A percentile compares a stretch with the other conserved stretches of the same genome.
Conservation (phyloP, 2,797 vertebrate genomes). For the Buceros bicornis region DNA sequence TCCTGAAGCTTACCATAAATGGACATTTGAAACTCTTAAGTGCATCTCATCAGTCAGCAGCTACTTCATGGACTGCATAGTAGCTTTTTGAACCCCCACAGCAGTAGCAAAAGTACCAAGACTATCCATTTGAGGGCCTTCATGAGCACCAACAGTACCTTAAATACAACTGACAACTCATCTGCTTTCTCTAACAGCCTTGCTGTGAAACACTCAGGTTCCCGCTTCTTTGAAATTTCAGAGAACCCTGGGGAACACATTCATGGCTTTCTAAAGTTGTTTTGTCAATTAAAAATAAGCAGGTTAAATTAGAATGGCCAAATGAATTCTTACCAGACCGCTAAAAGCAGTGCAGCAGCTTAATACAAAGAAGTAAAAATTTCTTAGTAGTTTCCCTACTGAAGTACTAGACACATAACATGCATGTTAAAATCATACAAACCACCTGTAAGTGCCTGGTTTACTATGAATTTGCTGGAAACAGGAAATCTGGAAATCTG, state of each 20-base stretch:
- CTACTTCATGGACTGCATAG: not conserved
- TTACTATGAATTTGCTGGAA: not conserved
- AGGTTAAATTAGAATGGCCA: not conserved
- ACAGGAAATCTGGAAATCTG: not conserved
- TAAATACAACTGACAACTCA: not conserved
- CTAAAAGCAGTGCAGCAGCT: not conserved
- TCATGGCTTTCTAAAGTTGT: not conserved
- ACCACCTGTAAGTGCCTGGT: not conserved
- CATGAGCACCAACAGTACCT: rapidly evolving
- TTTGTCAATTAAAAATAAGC: not conserved
- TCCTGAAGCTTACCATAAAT: not conserved
- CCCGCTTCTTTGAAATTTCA: not conserved
- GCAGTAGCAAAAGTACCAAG: rapidly evolving
- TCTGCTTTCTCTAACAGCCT: not conserved
- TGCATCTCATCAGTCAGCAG: not conserved
- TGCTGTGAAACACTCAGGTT: not conserved
- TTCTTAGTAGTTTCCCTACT: not conserved
- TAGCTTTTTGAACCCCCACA: not conserved
- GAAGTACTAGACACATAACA: not conserved
- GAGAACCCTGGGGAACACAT: not conserved
- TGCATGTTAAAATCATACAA: not conserved
- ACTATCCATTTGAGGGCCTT: not conserved
- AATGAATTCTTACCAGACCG: not conserved
- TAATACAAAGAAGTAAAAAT: not conserved
- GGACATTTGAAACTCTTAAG: not conserved